Evolutionary conservation across 2,888 invertebrate species (phyloP).

Genomic region (Tetheella fluctuosa): DNA sequence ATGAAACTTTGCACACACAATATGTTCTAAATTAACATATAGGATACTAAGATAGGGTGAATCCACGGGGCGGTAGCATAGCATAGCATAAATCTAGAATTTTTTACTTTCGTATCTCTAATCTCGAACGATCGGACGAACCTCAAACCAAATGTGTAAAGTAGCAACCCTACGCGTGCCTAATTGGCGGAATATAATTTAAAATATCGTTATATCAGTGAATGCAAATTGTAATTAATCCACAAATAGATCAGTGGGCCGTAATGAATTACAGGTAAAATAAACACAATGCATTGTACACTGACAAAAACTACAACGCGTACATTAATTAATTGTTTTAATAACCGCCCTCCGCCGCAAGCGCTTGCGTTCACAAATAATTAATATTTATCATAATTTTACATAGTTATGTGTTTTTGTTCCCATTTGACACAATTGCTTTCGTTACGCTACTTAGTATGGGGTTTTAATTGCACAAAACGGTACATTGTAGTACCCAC

Average conservation of each 20-base stretch:
- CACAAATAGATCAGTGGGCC: background rate
- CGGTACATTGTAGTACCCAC: no score
- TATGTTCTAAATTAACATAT: no score
- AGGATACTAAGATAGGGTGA: no score
- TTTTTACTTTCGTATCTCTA: no score
- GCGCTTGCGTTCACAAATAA: background rate
- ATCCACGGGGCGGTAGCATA: no score
- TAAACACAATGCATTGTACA: background rate
- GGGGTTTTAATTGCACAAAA: no score
- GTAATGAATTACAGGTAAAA: background rate
- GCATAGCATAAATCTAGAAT: no score
- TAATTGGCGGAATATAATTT: slow-evolving; percentile 1
- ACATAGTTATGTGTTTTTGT: background rate
- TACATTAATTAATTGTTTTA: background rate
- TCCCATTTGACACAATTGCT: no score
- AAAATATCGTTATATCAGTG: slow-evolving; percentile 9
- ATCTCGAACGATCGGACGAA: no score
- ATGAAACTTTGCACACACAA: no score
- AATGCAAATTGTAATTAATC: slow-evolving; percentile 11
- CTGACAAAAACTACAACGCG: background rate
- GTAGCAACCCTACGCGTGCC: background rate
- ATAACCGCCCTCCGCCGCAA: background rate
- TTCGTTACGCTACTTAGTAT: no score
- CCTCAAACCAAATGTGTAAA: no score
- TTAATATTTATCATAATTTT: background rate